These are phyloP conservation scores for Galaxea fascicularis DNA, from an alignment of 92 coral and sea anemone genomes.

Conservation along the genomic window DNA sequence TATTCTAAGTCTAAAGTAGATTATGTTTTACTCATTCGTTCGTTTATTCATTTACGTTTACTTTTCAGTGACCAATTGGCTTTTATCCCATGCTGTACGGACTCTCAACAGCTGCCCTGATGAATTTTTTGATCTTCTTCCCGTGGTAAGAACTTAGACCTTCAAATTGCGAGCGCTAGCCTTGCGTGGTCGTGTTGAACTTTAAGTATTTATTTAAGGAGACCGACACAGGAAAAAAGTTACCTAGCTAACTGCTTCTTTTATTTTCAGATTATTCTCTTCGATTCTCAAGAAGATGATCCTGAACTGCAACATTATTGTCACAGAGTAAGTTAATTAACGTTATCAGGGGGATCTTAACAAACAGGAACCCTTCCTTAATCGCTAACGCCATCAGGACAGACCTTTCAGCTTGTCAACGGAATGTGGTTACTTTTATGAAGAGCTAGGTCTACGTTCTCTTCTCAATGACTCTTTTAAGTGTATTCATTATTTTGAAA, in stretches of 20 bases:
- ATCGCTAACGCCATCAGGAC: no score
- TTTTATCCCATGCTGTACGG: conserved; percentile 87
- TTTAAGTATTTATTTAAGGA: no score
- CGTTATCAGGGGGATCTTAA: background rate
- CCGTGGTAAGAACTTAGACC: conserved; percentile 63
- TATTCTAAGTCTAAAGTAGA: background rate
- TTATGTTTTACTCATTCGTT: background rate
- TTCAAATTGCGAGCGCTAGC: background rate
- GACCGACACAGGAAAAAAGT: no score
- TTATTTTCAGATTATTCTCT: conserved; percentile 77
- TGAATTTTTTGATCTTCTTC: conserved; percentile 90
- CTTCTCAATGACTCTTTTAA: no score
- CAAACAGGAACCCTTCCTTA: no score
- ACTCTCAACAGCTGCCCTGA: conserved; percentile 83
- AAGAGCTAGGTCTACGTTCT: no score
- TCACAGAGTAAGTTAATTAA: conserved; percentile 69
- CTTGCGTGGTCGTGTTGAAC: no score
- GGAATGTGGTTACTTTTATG: no score
- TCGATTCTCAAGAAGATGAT: conserved; percentile 97
- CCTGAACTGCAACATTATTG: conserved; percentile 95
- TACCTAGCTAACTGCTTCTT: background rate
- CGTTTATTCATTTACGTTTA: background rate
- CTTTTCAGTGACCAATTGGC: conserved; percentile 86
- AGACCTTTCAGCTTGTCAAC: no score
- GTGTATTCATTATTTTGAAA: no score